Base-by-base conservation (phyloP, 2,113 vertebrate genomes). In the Corythoichthys intestinalis region DNA sequence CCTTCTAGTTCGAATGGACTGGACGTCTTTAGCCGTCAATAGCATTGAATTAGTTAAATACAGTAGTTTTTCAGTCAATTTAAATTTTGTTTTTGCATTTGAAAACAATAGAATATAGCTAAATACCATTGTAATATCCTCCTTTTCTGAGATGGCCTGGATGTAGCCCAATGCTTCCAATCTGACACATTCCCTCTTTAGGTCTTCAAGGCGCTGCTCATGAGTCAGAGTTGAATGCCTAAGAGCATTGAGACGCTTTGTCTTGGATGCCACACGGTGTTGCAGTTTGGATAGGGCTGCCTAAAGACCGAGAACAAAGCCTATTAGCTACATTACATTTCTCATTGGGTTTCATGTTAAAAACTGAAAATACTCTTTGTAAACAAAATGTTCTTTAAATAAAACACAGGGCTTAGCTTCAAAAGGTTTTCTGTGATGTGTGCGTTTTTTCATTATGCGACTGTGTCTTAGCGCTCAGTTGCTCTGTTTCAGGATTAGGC, bases 161-260 rank as follows among this genome's bases (percentile, higher is more conserved):
- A 44, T 14, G 46, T n/a, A 66, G 28, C 71, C 66, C 64, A 84
- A 83, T 17, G 77, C 78, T 65, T 81, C 86, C 10, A 72, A 37
- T 10, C 82, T 84, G 41, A 85, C 71, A 73, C 91, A 82, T n/a
- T 91, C 87, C 0, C 72, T 60, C 70, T 87, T 86, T 59, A 95
- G 86, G 4, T 93, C 87, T 0, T 89, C 78, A 4, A 94, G 85
- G 41, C 54, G 83, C 34, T 54, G 77, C 71, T 81, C 88, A 65
- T 79, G 39, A 13, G 87, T 78, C 34, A 89, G 82, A 6, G 91
- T 89, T 50, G 86, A 78, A 81, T 96, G 89, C 59, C 86, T 92
- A 13, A 92, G 59, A 35, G 89, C 88, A 0, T 96, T 94, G 49
- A 94, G 83, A 15, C 88, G 91, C 68, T 95, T 96, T 67, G 84